Conservation (phyloP, 23 tunicate species). For the Ciona savignyi region DNA sequence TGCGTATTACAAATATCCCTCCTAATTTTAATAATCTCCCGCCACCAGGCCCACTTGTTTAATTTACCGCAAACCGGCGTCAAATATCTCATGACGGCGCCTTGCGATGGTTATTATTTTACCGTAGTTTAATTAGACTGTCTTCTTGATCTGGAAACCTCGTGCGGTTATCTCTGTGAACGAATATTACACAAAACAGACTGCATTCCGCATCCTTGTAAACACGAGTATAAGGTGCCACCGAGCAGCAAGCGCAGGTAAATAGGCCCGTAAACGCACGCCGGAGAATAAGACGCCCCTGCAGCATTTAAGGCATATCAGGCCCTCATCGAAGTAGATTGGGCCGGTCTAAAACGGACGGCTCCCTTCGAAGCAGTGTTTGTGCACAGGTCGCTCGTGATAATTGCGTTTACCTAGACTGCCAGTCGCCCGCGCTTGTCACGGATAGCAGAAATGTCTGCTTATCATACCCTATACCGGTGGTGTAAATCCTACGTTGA, state of each 20-base stretch:
- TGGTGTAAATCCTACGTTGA: neutral
- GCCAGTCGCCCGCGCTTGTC: constrained; percentile 9
- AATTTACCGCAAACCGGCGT: neutral
- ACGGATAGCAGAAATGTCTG: constrained; percentile 3
- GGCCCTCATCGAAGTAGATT: neutral
- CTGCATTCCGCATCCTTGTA: neutral
- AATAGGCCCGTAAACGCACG: neutral
- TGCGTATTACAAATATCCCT: neutral
- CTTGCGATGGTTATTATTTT: neutral
- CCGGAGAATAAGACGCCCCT: neutral
- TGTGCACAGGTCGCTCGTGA: neutral
- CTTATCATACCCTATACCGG: neutral
- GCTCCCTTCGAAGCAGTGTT: neutral
- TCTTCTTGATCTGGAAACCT: neutral
- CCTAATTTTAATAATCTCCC: no score
- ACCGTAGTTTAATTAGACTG: neutral
- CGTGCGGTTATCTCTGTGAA: neutral
- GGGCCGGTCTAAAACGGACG: neutral
- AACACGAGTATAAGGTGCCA: neutral
- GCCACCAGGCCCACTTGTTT: neutral
- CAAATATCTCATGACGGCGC: neutral
- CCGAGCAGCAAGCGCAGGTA: neutral
- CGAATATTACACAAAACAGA: neutral
- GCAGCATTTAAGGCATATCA: constrained; percentile 1
- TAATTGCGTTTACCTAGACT: constrained; percentile 13